A percentile compares a stretch with the other conserved stretches of the same genome.
Conservation (phyloP, 2,888 invertebrate genomes). For the Eupithecia exiguata region DNA sequence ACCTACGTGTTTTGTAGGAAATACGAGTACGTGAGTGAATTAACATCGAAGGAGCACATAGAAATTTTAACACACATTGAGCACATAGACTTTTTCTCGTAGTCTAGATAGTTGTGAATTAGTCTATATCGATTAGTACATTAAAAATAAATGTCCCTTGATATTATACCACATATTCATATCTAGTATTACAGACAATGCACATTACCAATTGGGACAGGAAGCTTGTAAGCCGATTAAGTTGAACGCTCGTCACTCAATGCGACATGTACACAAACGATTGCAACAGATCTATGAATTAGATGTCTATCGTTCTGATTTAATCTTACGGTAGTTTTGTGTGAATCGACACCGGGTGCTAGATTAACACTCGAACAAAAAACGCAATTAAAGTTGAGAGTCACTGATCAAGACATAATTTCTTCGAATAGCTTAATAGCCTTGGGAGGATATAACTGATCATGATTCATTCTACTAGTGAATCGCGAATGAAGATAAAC, state of each 20-base stretch:
- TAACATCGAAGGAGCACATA: no score
- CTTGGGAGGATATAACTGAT: slow-evolving; percentile 13
- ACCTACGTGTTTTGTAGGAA: no score
- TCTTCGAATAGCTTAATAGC: slow-evolving; percentile 31
- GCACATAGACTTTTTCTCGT: no score
- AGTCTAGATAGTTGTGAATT: slow-evolving; percentile 22
- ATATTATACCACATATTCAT: slow-evolving; percentile 69
- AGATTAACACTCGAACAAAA: slow-evolving; percentile 38
- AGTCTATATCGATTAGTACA: slow-evolving; percentile 42
- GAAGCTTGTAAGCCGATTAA: slow-evolving; percentile 81
- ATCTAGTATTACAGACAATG: slow-evolving; percentile 72
- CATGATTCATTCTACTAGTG: not conserved
- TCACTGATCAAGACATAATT: slow-evolving; percentile 24
- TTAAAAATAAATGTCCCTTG: slow-evolving; percentile 39
- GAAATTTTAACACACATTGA: no score
- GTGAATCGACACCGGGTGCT: slow-evolving; percentile 36
- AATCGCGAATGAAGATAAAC: slow-evolving; percentile 5
- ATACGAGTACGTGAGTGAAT: no score
- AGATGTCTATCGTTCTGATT: slow-evolving; percentile 67
- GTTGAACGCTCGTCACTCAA: slow-evolving; percentile 75
- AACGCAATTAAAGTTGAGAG: slow-evolving; percentile 24
- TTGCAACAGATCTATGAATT: slow-evolving; percentile 70
- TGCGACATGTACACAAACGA: slow-evolving; percentile 73
- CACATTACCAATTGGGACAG: slow-evolving; percentile 73
- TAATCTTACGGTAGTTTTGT: slow-evolving; percentile 54